These are phyloP conservation scores for Liodrosophila aerea DNA, from an alignment of 2,888 invertebrate species.

Conservation along the genomic window DNA sequence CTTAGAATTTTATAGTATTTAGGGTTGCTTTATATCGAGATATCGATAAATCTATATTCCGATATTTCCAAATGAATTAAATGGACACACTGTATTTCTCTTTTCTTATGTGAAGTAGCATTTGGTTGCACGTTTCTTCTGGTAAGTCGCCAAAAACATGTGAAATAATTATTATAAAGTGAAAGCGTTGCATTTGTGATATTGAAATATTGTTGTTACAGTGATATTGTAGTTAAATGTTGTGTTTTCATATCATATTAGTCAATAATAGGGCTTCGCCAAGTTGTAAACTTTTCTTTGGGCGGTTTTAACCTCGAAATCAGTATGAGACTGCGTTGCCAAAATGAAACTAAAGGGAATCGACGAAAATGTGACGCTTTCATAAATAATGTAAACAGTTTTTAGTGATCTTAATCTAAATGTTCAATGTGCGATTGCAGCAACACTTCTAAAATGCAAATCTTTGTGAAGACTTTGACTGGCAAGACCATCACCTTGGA, in stretches of 20 bases:
- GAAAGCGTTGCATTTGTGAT: conserved; percentile 11
- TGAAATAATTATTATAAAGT: conserved; percentile 37
- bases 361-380: conserved; percentile 28
- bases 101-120: conserved; percentile 79
- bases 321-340: conserved; percentile 38
- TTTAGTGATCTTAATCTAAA: conserved; percentile 2
- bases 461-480: conserved; percentile 97
- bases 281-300: background rate
- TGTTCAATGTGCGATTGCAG: conserved; percentile 22
- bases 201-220: no score
- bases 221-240: background rate
- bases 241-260: background rate
- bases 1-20: no score
- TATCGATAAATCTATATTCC: no score
- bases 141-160: conserved; percentile 67
- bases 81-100: no score
- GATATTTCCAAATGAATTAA: no score
- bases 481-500: conserved; percentile 96
- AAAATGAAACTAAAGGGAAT: conserved; percentile 18
- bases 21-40: no score
- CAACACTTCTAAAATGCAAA: conserved; percentile 89
- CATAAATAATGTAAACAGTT: background rate
- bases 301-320: conserved; percentile 63
- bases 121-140: conserved; percentile 80
- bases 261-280: background rate